Evolutionary conservation across 1,140 invertebrate genomes (phyloP), one percentile per base, ranked within the genome.

Genomic region (Drosophila neocordata): DNA sequence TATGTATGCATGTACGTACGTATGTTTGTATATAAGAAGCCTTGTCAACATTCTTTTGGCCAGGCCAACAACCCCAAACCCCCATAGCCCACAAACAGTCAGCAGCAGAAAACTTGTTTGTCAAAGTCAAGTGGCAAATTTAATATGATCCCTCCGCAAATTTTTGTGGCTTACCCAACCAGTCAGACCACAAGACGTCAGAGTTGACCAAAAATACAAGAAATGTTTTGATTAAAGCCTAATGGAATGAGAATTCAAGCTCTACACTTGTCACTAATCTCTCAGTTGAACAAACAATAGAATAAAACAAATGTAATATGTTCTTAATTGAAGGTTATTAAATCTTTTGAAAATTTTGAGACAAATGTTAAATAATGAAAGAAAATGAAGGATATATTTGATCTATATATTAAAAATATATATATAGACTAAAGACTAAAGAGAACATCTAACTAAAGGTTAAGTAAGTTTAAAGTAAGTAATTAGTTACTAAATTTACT

Each of bases 111-210:
- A 48, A 48, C 41, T 48, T 35, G 31, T 35, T 57, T 57, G 31
- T 35, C 27, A 57, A 57, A 35, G 31, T 57, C 27, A 57, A 57
- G 15, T 35, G 55, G 31, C 55, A 35, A 57, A 57, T 31, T 27
- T 15, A 56, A 56, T 34, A 56, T 18, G 27, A 24, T 56, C 24
- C 8, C 53, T 15, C 53, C 53, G 12, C 52, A 31, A 4, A 55
- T 15, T 15, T 24, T 15, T 24, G 27, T 31, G 22, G 12, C 52
- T 56, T 11, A 31, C 53, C 53, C 8, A 7, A 13, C n/a, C n/a
- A 34, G 41, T 48, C 15, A 48, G 7, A 20, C 31, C 27, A n/a
- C 15, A 56, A 11, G 27, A 34, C 41, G n/a, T n/a, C n/a, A n/a
- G n/a, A 48, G 15, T 20, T 48, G 15, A 48, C 8, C 15, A 48